These are phyloP conservation scores for Paramuricea clavata DNA, from an alignment of 92 coral and sea anemone species.

Conservation along the genomic window DNA sequence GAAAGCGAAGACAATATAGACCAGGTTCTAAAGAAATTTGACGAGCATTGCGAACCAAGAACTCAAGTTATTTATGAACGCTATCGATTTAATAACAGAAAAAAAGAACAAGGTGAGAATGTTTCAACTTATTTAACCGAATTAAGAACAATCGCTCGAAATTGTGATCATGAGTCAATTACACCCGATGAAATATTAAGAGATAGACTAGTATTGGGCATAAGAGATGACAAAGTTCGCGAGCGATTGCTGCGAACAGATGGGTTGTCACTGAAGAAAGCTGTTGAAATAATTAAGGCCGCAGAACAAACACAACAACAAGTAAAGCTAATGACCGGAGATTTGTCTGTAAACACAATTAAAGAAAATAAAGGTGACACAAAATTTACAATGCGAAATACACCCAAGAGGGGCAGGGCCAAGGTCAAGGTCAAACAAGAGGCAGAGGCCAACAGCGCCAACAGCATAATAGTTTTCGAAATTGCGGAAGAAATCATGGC, in stretches of 20 bases:
- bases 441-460: neutral
- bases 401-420: too few relatives aligned
- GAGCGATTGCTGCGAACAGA: constrained; percentile 66
- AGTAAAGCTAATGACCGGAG: constrained; percentile 36
- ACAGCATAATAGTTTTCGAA: neutral
- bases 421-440: neutral
- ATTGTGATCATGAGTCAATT: constrained; percentile 62
- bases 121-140: constrained; percentile 58
- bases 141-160: constrained; percentile 60
- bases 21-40: constrained; percentile 59
- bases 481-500: neutral
- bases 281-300: constrained; percentile 65
- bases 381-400: too few relatives aligned
- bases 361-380: neutral
- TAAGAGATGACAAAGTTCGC: constrained; percentile 62
- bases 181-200: constrained; percentile 59
- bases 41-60: constrained; percentile 68
- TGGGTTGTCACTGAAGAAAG: constrained; percentile 67
- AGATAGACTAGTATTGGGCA: constrained; percentile 61
- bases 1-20: constrained; percentile 41
- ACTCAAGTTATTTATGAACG: constrained; percentile 78
- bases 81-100: constrained; percentile 65
- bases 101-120: constrained; percentile 72
- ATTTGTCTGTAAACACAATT: neutral
- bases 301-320: constrained; percentile 68